Evolutionary conservation across 92 coral and sea anemone species (phyloP), one percentile per base, ranked within the genome.

Genomic region (Chrysogorgia sp.): DNA sequence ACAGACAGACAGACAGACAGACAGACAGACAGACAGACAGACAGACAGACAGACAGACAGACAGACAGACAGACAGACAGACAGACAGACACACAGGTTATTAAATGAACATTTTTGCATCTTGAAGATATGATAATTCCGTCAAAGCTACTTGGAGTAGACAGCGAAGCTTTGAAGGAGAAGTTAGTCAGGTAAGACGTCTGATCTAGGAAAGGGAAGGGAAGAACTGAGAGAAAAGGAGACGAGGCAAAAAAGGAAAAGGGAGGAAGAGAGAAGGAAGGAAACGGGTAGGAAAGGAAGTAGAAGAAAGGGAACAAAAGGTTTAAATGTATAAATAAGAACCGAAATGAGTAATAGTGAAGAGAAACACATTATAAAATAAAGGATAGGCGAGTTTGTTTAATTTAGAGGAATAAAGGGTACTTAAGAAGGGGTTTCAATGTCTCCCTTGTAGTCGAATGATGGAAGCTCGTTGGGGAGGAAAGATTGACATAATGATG

Each of bases 401-500:
- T 7, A 6, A 2, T 7, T 7, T 6, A n/a, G n/a, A 47, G 53
- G n/a, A n/a, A 47, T 15, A 2, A 15, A 15, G 14, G 10, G 53
- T 6, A 6, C 53, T 47, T 47, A 15, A 6, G 22, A 23, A 45
- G 29, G 30, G 6, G 20, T 7, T 49, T 78, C 58, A 30, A 13
- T 32, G 33, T 59, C 25, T 59, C 33, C 33, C 14, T 64, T 40
- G 81, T 48, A 91, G 97, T 77, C 86, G 86, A 49, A 66, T 88
- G 55, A 92, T 92, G 97, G 97, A 90, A 30, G 85, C 97, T 12
- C 96, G 97, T 15, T 92, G 97, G 97, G 97, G 97, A 90, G 97
- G 97, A 9, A 65, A 83, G 49, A 89, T 88, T 25, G 97, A 92
- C 84, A 80, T 92, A 29, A 92, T 90, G 47, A 92, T 88, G 88